Conservation (phyloP, 1,140 invertebrate species). For the Formica selysi region DNA sequence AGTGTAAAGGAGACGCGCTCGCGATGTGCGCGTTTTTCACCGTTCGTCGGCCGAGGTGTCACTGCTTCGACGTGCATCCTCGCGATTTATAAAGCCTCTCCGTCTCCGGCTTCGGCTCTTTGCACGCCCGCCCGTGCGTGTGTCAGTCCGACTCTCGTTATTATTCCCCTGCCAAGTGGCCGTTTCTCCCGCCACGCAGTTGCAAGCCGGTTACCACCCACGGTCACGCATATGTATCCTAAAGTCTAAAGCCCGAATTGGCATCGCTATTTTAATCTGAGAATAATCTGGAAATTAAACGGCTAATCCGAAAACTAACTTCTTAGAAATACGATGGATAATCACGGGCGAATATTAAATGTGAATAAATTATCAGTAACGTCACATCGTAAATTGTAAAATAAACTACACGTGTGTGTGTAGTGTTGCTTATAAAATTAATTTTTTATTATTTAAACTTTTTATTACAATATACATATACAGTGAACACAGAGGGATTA, state of each 20-base stretch:
- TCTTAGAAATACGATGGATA: neutral
- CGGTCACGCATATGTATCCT: constrained; percentile 16
- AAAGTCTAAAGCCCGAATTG: constrained; percentile 14
- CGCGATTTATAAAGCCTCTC: constrained; percentile 84
- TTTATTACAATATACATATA: neutral
- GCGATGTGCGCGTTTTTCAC: constrained; percentile 51
- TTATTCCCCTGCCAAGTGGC: constrained; percentile 75
- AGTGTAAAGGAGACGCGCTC: constrained; percentile 3
- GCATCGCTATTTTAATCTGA: neutral
- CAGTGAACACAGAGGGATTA: neutral
- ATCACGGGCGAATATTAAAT: neutral
- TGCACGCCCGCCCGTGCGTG: constrained; percentile 21
- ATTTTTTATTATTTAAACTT: neutral
- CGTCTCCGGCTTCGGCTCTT: constrained; percentile 72
- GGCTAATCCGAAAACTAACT: neutral
- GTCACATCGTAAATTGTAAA: neutral
- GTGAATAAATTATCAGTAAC: neutral
- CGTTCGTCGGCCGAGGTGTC: constrained; percentile 78
- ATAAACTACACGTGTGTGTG: neutral
- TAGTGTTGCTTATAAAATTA: neutral
- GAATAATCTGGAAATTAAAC: neutral
- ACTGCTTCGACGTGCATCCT: constrained; percentile 82
- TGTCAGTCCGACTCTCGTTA: constrained; percentile 69
- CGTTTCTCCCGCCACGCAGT: constrained; percentile 62
- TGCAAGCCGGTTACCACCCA: constrained; percentile 47